Base-by-base conservation (phyloP, 2,888 invertebrate species). In the Shargacucullia verbasci region DNA sequence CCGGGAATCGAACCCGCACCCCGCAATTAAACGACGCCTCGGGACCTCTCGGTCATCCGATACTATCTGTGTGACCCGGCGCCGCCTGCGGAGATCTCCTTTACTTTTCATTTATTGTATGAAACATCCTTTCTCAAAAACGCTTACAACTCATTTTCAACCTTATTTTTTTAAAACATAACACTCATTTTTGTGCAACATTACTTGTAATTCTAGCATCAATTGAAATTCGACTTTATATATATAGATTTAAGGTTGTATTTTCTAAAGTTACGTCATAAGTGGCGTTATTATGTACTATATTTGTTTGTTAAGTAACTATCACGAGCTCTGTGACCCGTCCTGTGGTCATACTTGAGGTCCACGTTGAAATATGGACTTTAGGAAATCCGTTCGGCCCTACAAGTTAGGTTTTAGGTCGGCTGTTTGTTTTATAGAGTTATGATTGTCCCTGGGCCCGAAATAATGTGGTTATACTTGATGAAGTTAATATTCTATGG, bases 21-120 rank as follows among this genome's bases (percentile, higher is more conserved):
- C 85, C 75, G 85, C 90, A 90, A 90, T 90, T 90, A 90, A 91
- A 90, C 82, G 86, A 86, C 82, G 88, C 89, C 89, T 81, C 82
- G 62, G 87, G 89, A 81, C 83, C 86, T 83, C 81, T 81, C 79
- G 87, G 89, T 89, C 88, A 88, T 82, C 76, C 75, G 89, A 89
- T 88, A 85, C 84, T 82, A 86, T 87, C 88, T 80, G 72, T 79
- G 76, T 85, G 88, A 88, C 88, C 89, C 83, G 74, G 74, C 78
- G 81, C 85, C 86, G 86, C 85, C 85, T 85, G 85, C 75, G 73
- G 82, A 81, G 83, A 81, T 80, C 80, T 81, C 78, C 82, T 82
- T 78, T 78, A 78, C 65, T 64, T 59, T 63, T 33, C 40, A 49
- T 14, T 49, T 58, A 47, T 57, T 65, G 47, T 12, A 56, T 40